These are phyloP conservation scores for Elmis aenea DNA, from an alignment of 2,888 invertebrate genomes.

Conservation along the genomic window DNA sequence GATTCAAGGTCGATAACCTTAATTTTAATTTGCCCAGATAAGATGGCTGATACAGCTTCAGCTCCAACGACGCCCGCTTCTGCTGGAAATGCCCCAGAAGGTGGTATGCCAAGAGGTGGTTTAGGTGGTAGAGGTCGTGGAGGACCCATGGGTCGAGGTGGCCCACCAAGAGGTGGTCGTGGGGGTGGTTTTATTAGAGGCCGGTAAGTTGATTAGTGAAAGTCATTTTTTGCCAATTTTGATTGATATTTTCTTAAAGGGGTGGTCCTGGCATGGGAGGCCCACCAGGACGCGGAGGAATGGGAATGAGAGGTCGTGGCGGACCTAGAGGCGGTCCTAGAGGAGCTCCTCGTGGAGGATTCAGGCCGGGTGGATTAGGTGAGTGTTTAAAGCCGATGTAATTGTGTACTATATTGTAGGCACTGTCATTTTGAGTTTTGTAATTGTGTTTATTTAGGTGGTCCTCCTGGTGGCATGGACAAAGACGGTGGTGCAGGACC, in stretches of 20 bases:
- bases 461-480: too few species aligned
- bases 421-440: conserved; percentile 3
- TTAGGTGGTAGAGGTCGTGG: conserved; percentile 15
- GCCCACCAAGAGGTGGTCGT: conserved; percentile 17
- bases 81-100: conserved; percentile 11
- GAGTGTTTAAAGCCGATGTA: too few species aligned
- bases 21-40: not conserved
- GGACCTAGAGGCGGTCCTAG: conserved; percentile 27
- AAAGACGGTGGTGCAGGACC: too few species aligned
- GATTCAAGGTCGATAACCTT: too few species aligned
- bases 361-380: too few species aligned
- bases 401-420: too few species aligned
- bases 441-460: conserved; percentile 14
- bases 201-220: conserved; percentile 8
- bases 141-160: conserved; percentile 22
- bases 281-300: conserved; percentile 7
- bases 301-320: conserved; percentile 18
- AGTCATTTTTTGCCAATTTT: not conserved
- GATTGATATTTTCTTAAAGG: not conserved
- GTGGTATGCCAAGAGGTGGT: conserved; percentile 12
- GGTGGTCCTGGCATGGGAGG: conserved; percentile 12
- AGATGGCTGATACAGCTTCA: not conserved
- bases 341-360: conserved; percentile 20
- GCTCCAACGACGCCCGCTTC: conserved; percentile 6
- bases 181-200: conserved; percentile 16